phyloP scores from a whole-genome alignment of 2,888 invertebrate species.

The Sthenelais limicola region DNA sequence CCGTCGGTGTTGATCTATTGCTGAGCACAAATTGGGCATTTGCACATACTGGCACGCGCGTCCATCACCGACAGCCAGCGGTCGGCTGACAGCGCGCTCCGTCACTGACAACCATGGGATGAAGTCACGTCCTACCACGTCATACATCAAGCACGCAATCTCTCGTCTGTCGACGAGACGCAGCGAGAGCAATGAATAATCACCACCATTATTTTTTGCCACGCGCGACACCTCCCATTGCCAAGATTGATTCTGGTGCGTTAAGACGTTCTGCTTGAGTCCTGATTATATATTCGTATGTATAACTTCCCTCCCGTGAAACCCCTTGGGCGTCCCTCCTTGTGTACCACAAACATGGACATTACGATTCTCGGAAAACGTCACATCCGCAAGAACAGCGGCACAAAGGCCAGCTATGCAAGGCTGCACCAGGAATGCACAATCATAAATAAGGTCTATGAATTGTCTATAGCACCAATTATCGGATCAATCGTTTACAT shows the following conservation, averaged over 20 bases:
- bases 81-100: constrained; percentile 27
- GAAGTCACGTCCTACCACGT: constrained; percentile 31
- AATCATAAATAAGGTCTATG: too few relatives aligned
- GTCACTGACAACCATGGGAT: constrained; percentile 29
- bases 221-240: constrained; percentile 35
- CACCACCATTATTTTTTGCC: constrained; percentile 38
- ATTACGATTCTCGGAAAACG: too few relatives aligned
- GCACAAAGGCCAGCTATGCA: too few relatives aligned
- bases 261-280: neutral
- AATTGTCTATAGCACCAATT: too few relatives aligned
- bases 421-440: too few relatives aligned
- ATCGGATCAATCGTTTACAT: too few relatives aligned
- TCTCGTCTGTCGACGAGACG: constrained; percentile 35
- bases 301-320: too few relatives aligned
- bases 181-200: constrained; percentile 25
- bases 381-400: too few relatives aligned
- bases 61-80: constrained; percentile 10
- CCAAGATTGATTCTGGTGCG: constrained; percentile 21
- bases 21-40: constrained; percentile 25
- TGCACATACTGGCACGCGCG: constrained; percentile 10
- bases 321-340: too few relatives aligned
- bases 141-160: constrained; percentile 36
- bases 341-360: too few relatives aligned
- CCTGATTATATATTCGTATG: too few relatives aligned
- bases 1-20: constrained; percentile 32